phyloP scores from a whole-genome alignment of 1,140 invertebrate species.

The Ctenoplectra terminalis region DNA sequence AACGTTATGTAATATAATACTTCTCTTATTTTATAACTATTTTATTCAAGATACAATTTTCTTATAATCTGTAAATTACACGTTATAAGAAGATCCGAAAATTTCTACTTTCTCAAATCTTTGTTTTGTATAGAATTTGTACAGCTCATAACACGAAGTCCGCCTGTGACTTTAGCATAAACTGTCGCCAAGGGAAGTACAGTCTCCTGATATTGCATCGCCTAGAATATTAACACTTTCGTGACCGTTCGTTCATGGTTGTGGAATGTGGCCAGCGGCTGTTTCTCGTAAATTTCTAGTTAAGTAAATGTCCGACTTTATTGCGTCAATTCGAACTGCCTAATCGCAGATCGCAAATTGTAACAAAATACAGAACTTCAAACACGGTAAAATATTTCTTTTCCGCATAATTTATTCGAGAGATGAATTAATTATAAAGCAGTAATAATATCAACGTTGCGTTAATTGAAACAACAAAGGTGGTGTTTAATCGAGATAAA shows the following conservation, averaged over 20 bases:
- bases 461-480: too few relatives aligned
- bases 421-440: too few relatives aligned
- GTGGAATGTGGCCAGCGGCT: too few relatives aligned
- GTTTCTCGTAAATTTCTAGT: not conserved
- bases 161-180: slow-evolving; percentile 9
- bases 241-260: not conserved
- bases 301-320: not conserved
- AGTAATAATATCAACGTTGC: too few relatives aligned
- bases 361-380: not conserved
- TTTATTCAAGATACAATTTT: too few relatives aligned
- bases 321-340: not conserved
- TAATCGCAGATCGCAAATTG: not conserved
- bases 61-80: too few relatives aligned
- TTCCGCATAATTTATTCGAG: too few relatives aligned
- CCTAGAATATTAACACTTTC: slow-evolving; percentile 10
- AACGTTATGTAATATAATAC: too few relatives aligned
- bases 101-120: too few relatives aligned
- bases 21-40: not conserved
- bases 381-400: not conserved
- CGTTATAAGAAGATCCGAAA: too few relatives aligned
- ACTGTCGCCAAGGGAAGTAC: slow-evolving; percentile 4
- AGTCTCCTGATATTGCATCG: slow-evolving; percentile 16
- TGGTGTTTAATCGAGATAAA: too few relatives aligned
- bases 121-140: not conserved
- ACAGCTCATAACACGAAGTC: not conserved